Evolutionary conservation across 1,140 invertebrate species (phyloP).

Genomic region (Spodoptera frugiperda): DNA sequence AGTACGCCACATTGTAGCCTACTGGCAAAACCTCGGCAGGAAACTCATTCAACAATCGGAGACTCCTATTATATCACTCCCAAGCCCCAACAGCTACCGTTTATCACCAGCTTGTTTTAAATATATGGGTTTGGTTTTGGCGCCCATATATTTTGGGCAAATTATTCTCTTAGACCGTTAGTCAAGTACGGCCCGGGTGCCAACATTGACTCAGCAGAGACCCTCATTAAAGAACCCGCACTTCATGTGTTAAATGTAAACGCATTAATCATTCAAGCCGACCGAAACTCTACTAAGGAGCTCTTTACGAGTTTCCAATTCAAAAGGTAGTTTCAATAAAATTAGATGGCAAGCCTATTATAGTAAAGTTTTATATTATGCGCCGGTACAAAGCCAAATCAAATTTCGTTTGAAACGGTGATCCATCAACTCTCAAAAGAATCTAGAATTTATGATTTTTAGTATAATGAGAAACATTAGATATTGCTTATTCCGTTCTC

Average conservation of each 20-base stretch:
- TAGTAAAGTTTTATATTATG: background rate
- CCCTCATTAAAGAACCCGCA: slow-evolving; percentile 16
- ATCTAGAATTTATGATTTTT: slow-evolving; percentile 1
- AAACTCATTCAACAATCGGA: no score
- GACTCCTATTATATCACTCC: no score
- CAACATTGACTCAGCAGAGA: slow-evolving; percentile 13
- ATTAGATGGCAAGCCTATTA: background rate
- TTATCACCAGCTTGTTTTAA: background rate
- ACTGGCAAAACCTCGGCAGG: no score
- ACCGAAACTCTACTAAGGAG: background rate
- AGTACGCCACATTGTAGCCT: no score
- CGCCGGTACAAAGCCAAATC: background rate
- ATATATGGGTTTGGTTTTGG: background rate
- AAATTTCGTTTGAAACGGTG: background rate
- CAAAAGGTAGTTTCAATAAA: background rate
- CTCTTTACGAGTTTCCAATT: slow-evolving; percentile 18
- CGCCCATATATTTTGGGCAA: background rate
- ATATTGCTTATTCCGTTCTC: no score
- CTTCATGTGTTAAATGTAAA: slow-evolving; percentile 21
- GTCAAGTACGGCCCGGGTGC: background rate
- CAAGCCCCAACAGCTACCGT: no score
- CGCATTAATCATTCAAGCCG: slow-evolving; percentile 30
- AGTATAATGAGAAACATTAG: background rate
- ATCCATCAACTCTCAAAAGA: slow-evolving; percentile 2
- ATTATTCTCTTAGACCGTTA: slow-evolving; percentile 13